Evolutionary conservation across 2,113 vertebrate genomes (phyloP).

Genomic region (Alaudala cheleensis): DNA sequence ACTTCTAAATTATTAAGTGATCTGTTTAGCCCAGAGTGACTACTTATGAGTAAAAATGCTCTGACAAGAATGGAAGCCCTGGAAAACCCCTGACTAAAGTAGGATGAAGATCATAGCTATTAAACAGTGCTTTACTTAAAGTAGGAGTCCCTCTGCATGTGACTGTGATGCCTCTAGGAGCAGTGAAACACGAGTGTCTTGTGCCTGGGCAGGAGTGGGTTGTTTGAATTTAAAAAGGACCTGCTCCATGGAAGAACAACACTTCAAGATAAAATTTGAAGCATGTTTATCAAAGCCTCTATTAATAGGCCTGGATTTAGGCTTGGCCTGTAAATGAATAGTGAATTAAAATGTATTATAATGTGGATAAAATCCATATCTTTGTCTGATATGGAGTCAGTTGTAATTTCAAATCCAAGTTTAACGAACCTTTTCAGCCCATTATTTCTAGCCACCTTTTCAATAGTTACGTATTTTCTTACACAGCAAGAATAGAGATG

Average conservation of each 20-base stretch:
- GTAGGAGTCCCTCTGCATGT: background rate
- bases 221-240: background rate
- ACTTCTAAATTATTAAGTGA: background rate
- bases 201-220: background rate
- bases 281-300: background rate
- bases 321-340: background rate
- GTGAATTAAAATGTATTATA: background rate
- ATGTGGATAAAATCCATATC: background rate
- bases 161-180: background rate
- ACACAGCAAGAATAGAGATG: background rate
- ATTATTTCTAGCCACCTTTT: background rate
- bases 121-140: background rate
- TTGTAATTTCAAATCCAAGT: background rate
- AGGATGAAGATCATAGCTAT: background rate
- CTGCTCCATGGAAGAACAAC: background rate
- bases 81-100: background rate
- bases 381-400: background rate
- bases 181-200: background rate
- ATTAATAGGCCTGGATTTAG: background rate
- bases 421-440: background rate
- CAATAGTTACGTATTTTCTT: background rate
- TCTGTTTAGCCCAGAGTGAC: background rate
- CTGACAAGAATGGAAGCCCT: background rate
- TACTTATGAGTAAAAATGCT: background rate
- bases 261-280: background rate